Evolutionary conservation across 2,888 invertebrate species (phyloP).

Genomic region (Latrodectus hesperus): DNA sequence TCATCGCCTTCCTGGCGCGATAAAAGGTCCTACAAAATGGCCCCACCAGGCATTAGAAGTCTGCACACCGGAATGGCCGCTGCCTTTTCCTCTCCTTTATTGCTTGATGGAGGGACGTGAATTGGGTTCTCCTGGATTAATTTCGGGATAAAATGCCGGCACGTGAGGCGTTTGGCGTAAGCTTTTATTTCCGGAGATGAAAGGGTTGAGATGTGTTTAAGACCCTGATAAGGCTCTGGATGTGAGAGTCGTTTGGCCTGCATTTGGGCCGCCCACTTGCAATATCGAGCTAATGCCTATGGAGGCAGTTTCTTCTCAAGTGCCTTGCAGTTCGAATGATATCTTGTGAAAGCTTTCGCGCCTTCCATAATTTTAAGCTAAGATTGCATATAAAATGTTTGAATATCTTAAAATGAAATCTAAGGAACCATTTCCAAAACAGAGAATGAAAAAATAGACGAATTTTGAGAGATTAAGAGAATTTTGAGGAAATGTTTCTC

Average conservation of each 20-base stretch:
- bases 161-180: conserved; percentile 40
- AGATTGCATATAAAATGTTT: not conserved
- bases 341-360: not conserved
- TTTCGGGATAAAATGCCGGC: conserved; percentile 53
- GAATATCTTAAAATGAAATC: not conserved
- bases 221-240: conserved; percentile 44
- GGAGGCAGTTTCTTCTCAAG: conserved; percentile 15
- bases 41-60: conserved; percentile 16
- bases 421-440: no score
- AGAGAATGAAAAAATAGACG: no score
- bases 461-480: no score
- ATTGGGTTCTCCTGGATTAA: conserved; percentile 54
- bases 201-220: conserved; percentile 39
- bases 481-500: no score
- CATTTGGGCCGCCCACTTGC: not conserved
- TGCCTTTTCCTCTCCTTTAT: conserved; percentile 59
- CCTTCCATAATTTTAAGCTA: no score
- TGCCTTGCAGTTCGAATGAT: conserved; percentile 1
- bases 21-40: conserved; percentile 32
- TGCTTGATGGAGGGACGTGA: conserved; percentile 38
- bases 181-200: conserved; percentile 48
- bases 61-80: not conserved
- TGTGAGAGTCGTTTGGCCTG: conserved; percentile 13
- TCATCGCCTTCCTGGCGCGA: conserved; percentile 57
- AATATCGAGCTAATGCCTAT: conserved; percentile 5